A percentile compares a stretch with the other conserved stretches of the same genome.
These are phyloP conservation scores for Pycnonotus jocosus DNA, from an alignment of 2,113 vertebrate species.

Conservation along the genomic window DNA sequence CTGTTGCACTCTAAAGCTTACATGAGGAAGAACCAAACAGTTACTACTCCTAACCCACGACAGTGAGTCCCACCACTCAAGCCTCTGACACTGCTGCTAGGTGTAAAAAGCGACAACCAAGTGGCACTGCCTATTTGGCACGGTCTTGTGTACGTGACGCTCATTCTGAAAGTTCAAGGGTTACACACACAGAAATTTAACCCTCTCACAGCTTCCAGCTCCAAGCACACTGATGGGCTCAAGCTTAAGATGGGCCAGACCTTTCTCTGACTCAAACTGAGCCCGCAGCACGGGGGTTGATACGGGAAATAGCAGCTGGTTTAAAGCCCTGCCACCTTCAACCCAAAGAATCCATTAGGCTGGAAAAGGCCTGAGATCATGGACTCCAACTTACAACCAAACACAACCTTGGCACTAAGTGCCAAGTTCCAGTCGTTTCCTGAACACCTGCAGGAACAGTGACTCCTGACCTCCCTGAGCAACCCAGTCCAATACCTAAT, in stretches of 20 bases:
- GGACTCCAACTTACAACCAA: rapidly evolving
- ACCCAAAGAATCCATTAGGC: not conserved
- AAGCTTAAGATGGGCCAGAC: rapidly evolving
- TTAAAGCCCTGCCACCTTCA: not conserved
- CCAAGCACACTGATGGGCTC: rapidly evolving
- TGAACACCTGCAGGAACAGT: not conserved
- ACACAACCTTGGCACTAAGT: not conserved
- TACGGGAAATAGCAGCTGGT: rapidly evolving
- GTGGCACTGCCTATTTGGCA: not conserved
- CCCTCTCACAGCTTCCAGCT: not conserved
- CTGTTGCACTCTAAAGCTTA: not conserved
- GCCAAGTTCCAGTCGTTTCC: too few relatives aligned
- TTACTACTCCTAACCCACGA: not conserved
- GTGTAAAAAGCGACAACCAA: not conserved
- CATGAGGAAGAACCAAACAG: not conserved
- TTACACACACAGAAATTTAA: not conserved
- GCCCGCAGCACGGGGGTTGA: rapidly evolving
- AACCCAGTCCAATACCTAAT: not conserved
- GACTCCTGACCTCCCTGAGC: too few relatives aligned
- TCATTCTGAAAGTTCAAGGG: rapidly evolving
- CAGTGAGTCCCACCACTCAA: too few relatives aligned
- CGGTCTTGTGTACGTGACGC: rapidly evolving
- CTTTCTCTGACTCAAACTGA: not conserved
- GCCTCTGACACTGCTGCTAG: too few relatives aligned
- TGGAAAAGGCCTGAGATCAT: not conserved